Evolutionary conservation across 2,113 vertebrate species (phyloP).

Genomic region (Poeciliopsis occidentalis): DNA sequence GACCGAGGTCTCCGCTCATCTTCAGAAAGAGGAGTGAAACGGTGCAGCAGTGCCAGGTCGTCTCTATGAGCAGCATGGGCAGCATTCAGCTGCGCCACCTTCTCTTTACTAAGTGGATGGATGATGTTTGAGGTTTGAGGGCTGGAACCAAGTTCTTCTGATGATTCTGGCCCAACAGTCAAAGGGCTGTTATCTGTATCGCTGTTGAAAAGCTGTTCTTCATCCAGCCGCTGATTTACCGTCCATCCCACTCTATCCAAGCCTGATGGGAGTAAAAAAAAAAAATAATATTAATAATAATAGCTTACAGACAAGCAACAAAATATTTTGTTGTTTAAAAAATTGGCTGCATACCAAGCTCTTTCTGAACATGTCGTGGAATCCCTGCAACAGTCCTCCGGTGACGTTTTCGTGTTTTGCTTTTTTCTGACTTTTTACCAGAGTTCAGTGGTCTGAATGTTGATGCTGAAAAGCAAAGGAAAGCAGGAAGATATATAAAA

Average conservation of each 20-base stretch:
- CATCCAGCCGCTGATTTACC: conserved; percentile 41
- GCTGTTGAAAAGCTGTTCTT: conserved; percentile 73
- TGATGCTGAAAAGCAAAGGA: conserved; percentile 62
- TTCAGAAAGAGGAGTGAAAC: conserved; percentile 59
- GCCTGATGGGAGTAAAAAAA: conserved; percentile 52
- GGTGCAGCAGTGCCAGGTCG: conserved; percentile 82
- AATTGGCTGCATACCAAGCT: conserved; percentile 84
- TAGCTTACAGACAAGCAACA: neutral
- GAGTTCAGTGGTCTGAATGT: conserved; percentile 80
- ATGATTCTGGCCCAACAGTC: conserved; percentile 71
- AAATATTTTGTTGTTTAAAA: neutral
- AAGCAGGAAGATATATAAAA: neutral
- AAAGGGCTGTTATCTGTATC: conserved; percentile 77
- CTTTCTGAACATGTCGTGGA: conserved; percentile 90
- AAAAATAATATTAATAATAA: conserved; percentile 5
- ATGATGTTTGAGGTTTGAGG: conserved; percentile 64
- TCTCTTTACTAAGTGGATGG: conserved; percentile 51
- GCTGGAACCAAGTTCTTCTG: conserved; percentile 49
- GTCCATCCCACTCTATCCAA: conserved; percentile 73
- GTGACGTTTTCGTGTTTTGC: conserved; percentile 78
- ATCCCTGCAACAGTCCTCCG: conserved; percentile 86
- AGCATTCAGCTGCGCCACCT: conserved; percentile 75
- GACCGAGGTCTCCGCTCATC: conserved; percentile 82
- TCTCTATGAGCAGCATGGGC: conserved; percentile 79
- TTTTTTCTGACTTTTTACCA: conserved; percentile 70